These are phyloP conservation scores for Brachynemurus nebulosus DNA, from an alignment of 2,888 invertebrate genomes.

Conservation along the genomic window DNA sequence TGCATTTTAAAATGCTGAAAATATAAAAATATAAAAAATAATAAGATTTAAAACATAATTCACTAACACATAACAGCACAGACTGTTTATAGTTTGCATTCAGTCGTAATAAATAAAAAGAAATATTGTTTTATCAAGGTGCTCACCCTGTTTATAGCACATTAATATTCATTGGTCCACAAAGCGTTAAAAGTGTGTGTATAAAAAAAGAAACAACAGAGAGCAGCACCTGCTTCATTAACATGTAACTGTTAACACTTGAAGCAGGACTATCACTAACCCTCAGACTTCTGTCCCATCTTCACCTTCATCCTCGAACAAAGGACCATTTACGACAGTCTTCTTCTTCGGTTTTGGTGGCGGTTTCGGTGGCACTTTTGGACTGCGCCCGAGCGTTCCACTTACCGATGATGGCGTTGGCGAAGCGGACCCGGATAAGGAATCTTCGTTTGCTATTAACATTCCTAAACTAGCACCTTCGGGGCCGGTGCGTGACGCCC, in stretches of 20 bases:
- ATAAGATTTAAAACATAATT: background rate
- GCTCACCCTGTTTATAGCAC: background rate
- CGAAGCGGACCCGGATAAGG: slow-evolving; percentile 4
- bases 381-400: slow-evolving; percentile 34
- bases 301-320: slow-evolving; percentile 79
- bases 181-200: background rate
- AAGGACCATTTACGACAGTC: slow-evolving; percentile 52
- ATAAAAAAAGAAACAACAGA: background rate
- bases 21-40: background rate
- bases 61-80: too few species aligned
- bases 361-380: slow-evolving; percentile 69
- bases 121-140: background rate
- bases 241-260: slow-evolving; percentile 24
- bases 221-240: slow-evolving; percentile 10
- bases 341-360: slow-evolving; percentile 76
- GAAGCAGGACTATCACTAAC: slow-evolving; percentile 29
- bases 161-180: background rate
- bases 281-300: slow-evolving; percentile 78
- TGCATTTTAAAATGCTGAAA: background rate
- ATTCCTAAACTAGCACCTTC: slow-evolving; percentile 7
- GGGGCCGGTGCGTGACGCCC: background rate
- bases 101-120: too few species aligned
- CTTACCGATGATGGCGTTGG: slow-evolving; percentile 30
- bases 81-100: too few species aligned
- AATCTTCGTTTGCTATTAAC: slow-evolving; percentile 2